A percentile compares a stretch with the other conserved stretches of the same genome.
phyloP scores from a whole-genome alignment of 2,797 vertebrate species.

The Lutjanus campechanus region DNA sequence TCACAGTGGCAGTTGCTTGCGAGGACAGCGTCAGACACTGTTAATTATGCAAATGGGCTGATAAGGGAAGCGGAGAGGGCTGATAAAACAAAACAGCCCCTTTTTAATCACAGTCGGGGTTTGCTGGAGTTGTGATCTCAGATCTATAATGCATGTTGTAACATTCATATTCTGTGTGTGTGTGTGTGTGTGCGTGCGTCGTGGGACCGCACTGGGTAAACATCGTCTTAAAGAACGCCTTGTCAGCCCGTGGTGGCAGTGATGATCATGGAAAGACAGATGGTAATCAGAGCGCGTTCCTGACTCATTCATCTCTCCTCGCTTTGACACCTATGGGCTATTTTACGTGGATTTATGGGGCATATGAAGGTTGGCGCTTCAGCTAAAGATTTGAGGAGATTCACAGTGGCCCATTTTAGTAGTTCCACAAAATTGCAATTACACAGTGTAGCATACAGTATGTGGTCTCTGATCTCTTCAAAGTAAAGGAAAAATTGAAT shows the following conservation, averaged over 20 bases:
- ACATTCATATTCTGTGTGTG: conserved; percentile 55
- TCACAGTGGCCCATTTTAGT: conserved; percentile 56
- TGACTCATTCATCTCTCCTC: conserved; percentile 66
- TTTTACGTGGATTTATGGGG: conserved; percentile 72
- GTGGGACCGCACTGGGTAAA: conserved; percentile 57
- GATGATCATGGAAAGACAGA: conserved; percentile 76
- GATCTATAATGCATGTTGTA: conserved; percentile 75
- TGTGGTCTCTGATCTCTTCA: conserved; percentile 73
- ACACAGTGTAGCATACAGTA: conserved; percentile 46
- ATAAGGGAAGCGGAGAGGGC: conserved; percentile 74
- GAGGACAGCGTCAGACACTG: conserved; percentile 63
- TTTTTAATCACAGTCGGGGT: conserved; percentile 70
- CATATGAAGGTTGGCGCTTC: conserved; percentile 66
- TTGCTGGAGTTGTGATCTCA: conserved; percentile 73
- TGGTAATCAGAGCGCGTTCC: conserved; percentile 72
- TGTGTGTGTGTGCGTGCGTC: conserved; percentile 31
- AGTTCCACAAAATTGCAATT: conserved; percentile 72
- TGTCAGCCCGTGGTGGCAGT: conserved; percentile 60
- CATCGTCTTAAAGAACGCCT: conserved; percentile 63
- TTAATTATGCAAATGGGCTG: conserved; percentile 83
- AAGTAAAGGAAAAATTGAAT: conserved; percentile 61
- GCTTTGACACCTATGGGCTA: conserved; percentile 59
- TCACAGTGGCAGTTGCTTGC: conserved; percentile 39
- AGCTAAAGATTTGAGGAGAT: conserved; percentile 67
- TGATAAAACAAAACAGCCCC: conserved; percentile 76